Conservation (phyloP, 2,888 invertebrate genomes). For the Volucella inanis region DNA sequence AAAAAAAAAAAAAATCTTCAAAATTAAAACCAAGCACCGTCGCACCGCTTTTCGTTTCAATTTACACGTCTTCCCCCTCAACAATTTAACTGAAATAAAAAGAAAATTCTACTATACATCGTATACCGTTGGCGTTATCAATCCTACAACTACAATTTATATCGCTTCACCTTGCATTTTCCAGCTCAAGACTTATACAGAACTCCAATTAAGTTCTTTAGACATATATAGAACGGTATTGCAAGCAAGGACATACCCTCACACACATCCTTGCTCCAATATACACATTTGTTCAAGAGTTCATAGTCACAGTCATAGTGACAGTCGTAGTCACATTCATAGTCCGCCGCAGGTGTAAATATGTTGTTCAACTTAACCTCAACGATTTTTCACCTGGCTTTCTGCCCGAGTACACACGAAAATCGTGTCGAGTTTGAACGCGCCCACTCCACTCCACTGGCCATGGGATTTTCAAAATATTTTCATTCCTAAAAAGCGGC, state of each 20-base stretch:
- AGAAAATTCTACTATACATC: background rate
- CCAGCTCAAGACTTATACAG: constrained; percentile 35
- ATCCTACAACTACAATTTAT: constrained; percentile 29
- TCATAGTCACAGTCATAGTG: too few species aligned
- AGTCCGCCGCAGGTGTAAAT: constrained; percentile 40
- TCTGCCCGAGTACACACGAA: constrained; percentile 42
- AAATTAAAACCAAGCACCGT: constrained; percentile 29
- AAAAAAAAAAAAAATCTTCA: background rate
- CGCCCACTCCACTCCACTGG: constrained; percentile 4
- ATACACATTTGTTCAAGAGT: background rate
- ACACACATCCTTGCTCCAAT: background rate
- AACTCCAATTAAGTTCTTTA: constrained; percentile 63
- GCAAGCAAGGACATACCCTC: background rate
- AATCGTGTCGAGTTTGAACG: constrained; percentile 45
- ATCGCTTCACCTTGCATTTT: constrained; percentile 22
- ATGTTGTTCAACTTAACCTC: constrained; percentile 55
- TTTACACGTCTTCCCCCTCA: background rate
- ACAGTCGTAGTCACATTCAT: background rate
- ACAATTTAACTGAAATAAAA: background rate
- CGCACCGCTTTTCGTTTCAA: constrained; percentile 23
- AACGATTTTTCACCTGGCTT: constrained; percentile 49
- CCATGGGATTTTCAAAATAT: constrained; percentile 41
- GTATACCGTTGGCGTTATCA: background rate
- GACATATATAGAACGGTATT: constrained; percentile 45
- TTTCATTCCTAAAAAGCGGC: constrained; percentile 15